These are phyloP conservation scores for Eueremaeus valkanovi DNA, from an alignment of 2,888 invertebrate genomes.

Conservation along the genomic window DNA sequence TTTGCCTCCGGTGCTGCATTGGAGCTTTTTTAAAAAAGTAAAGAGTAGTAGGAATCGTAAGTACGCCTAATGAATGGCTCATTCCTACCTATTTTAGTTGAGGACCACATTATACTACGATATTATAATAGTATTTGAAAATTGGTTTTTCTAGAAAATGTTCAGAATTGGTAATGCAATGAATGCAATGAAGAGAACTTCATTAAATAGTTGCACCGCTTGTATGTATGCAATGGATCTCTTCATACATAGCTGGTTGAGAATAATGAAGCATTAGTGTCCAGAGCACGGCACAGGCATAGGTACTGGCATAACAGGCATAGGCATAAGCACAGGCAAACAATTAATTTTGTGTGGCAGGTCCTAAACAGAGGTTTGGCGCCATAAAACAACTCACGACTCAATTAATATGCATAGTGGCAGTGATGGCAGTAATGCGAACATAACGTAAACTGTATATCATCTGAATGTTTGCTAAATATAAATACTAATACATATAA, in stretches of 20 bases:
- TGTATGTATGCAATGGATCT: too few species aligned
- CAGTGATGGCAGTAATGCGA: not conserved
- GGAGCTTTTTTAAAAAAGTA: not conserved
- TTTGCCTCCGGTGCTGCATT: not conserved
- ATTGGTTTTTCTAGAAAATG: not conserved
- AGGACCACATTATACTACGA: not conserved
- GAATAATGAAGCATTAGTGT: not conserved
- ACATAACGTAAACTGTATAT: not conserved
- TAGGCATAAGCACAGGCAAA: too few species aligned
- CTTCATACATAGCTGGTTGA: too few species aligned
- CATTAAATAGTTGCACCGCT: too few species aligned
- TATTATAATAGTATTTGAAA: not conserved
- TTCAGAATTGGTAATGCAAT: not conserved
- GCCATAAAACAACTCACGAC: constrained; percentile 27
- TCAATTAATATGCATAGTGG: constrained; percentile 15
- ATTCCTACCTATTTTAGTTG: not conserved
- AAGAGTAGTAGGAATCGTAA: not conserved
- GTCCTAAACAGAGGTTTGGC: constrained; percentile 23
- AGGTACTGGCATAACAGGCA: too few species aligned
- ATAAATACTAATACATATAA: not conserved
- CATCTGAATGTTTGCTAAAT: not conserved
- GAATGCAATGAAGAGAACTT: constrained; percentile 3
- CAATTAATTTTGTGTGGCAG: constrained; percentile 21
- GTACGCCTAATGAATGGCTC: not conserved
- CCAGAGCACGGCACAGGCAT: too few species aligned